Evolutionary conservation across 2,113 vertebrate genomes (phyloP).

Genomic region (Beaufortia kweichowensis): DNA sequence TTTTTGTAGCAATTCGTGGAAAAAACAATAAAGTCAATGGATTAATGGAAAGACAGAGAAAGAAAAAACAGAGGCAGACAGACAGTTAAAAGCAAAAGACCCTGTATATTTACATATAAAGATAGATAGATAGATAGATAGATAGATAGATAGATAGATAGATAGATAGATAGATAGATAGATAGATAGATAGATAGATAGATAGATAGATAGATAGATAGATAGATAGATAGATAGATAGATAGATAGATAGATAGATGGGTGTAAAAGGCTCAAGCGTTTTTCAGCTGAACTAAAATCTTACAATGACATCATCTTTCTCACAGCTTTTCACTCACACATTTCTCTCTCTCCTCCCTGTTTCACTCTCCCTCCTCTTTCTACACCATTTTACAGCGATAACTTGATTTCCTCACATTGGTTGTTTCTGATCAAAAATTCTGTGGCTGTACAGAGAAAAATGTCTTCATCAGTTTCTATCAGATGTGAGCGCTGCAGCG

Average conservation of each 20-base stretch:
- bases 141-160: neutral
- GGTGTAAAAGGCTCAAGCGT: neutral
- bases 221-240: neutral
- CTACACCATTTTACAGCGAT: slow-evolving; percentile 47
- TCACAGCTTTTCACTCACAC: slow-evolving; percentile 31
- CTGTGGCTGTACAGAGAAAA: slow-evolving; percentile 42
- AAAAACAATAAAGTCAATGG: too few relatives aligned
- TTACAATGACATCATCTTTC: slow-evolving; percentile 49
- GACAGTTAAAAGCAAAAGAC: neutral
- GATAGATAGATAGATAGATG: neutral
- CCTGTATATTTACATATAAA: neutral
- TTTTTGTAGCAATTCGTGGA: too few relatives aligned
- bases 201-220: neutral
- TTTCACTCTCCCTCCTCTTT: slow-evolving; percentile 36
- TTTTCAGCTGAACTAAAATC: slow-evolving; percentile 12
- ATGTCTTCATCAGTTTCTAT: slow-evolving; percentile 58
- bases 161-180: neutral
- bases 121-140: neutral
- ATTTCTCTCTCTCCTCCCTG: neutral
- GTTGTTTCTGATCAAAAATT: slow-evolving; percentile 45
- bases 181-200: neutral
- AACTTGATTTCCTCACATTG: slow-evolving; percentile 48
- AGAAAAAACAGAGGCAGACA: neutral
- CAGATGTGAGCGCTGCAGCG: slow-evolving; percentile 45
- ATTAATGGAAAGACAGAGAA: neutral